Percentiles rank a stretch among this genome's conserved stretches.
Evolutionary conservation across 2,797 vertebrate genomes (phyloP).

Genomic region (Sternotherus odoratus): DNA sequence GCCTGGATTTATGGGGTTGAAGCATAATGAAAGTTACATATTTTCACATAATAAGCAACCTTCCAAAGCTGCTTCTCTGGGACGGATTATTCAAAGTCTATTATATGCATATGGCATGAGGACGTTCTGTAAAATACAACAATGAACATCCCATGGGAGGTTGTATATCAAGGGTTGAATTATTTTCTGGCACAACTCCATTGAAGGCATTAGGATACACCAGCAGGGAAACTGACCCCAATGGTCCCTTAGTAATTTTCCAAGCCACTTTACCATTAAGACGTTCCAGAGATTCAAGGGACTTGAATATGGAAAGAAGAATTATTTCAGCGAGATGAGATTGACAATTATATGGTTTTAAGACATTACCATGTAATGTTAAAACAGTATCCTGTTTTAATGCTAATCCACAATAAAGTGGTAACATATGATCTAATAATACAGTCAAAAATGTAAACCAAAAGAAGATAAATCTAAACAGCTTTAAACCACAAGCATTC

Average conservation of each 20-base stretch:
- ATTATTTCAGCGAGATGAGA: background rate
- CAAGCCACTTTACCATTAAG: background rate
- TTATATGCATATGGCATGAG: background rate
- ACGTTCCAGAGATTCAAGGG: background rate
- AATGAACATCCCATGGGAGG: background rate
- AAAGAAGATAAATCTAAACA: slow-evolving; percentile 71
- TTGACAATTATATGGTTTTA: slow-evolving; percentile 53
- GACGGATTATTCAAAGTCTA: background rate
- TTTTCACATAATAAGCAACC: background rate
- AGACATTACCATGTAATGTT: slow-evolving; percentile 48
- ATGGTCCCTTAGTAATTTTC: background rate
- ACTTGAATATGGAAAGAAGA: background rate
- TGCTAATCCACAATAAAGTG: background rate
- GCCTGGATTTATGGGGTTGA: background rate
- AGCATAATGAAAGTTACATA: background rate
- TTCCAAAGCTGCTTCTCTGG: rapidly evolving
- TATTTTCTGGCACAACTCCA: background rate
- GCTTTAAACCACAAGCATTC: slow-evolving; percentile 56
- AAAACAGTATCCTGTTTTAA: slow-evolving; percentile 53
- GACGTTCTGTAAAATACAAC: background rate
- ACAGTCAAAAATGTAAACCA: slow-evolving; percentile 65
- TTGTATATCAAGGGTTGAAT: slow-evolving; percentile 7
- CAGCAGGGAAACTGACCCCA: background rate
- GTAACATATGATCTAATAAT: slow-evolving; percentile 63
- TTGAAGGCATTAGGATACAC: background rate